A percentile compares a stretch with the other conserved stretches of the same genome.
Evolutionary conservation across 2,113 vertebrate species (phyloP).

Genomic region (Recurvirostra avosetta): DNA sequence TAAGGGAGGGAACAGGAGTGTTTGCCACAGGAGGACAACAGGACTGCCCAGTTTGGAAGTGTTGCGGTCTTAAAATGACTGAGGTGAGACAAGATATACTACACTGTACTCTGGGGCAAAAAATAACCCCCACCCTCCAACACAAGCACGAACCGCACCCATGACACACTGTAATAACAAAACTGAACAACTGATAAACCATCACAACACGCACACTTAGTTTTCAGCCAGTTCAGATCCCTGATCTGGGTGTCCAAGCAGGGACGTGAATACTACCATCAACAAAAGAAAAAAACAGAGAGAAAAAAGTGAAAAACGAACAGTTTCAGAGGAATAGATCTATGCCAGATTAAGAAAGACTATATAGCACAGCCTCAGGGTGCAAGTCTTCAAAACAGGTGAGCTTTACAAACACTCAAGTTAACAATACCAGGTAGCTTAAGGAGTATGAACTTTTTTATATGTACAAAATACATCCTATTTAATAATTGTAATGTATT

Average conservation of each 20-base stretch:
- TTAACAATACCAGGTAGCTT: background rate
- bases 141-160: background rate
- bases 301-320: background rate
- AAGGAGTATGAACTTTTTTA: background rate
- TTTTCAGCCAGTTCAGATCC: background rate
- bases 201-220: background rate
- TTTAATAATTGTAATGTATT: background rate
- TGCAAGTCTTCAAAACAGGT: background rate
- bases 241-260: background rate
- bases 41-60: background rate
- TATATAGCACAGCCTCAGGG: background rate
- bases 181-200: background rate
- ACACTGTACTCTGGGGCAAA: background rate
- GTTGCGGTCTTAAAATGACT: background rate
- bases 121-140: background rate
- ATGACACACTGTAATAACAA: background rate
- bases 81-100: background rate
- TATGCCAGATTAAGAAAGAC: background rate
- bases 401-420: background rate
- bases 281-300: background rate
- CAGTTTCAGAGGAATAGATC: background rate
- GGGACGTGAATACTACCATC: background rate
- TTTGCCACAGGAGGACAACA: background rate
- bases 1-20: background rate
- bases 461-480: background rate